Evolutionary conservation across 1,140 invertebrate genomes (phyloP).

Genomic region (Maconellicoccus hirsutus): DNA sequence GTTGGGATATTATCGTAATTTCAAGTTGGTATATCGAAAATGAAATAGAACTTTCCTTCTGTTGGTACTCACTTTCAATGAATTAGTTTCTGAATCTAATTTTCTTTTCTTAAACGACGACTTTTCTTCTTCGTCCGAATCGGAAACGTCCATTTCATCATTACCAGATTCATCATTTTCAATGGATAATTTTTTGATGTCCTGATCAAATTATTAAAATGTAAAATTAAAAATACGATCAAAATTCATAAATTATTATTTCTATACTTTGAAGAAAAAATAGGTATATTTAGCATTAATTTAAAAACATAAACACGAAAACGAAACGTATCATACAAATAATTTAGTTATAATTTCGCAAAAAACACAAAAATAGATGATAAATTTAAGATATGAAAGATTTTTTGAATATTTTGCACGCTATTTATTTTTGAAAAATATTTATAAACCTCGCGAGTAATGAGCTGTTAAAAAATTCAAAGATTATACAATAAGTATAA

Average conservation of each 20-base stretch:
- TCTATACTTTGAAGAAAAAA: background rate
- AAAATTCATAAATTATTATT: background rate
- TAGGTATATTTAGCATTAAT: background rate
- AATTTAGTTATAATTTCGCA: too few species aligned
- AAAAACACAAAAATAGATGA: too few species aligned
- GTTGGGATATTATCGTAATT: background rate
- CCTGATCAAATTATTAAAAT: background rate
- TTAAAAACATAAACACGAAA: too few species aligned
- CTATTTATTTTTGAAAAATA: too few species aligned
- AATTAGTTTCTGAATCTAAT: constrained; percentile 32
- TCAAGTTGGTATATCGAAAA: too few species aligned
- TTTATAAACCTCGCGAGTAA: too few species aligned
- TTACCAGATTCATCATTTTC: constrained; percentile 38
- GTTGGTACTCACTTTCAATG: constrained; percentile 30
- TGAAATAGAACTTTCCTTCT: background rate
- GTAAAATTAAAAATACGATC: background rate
- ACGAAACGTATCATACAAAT: too few species aligned
- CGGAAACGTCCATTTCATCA: constrained; percentile 72
- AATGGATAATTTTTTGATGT: constrained; percentile 11
- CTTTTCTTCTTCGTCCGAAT: constrained; percentile 46
- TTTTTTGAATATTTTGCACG: too few species aligned
- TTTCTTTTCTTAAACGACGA: constrained; percentile 38
- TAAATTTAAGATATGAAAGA: too few species aligned
- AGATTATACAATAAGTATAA: too few species aligned
- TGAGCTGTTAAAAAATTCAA: too few species aligned